Base-by-base conservation (phyloP, 2,797 vertebrate species). In the Scolopax bukidnonensis region DNA sequence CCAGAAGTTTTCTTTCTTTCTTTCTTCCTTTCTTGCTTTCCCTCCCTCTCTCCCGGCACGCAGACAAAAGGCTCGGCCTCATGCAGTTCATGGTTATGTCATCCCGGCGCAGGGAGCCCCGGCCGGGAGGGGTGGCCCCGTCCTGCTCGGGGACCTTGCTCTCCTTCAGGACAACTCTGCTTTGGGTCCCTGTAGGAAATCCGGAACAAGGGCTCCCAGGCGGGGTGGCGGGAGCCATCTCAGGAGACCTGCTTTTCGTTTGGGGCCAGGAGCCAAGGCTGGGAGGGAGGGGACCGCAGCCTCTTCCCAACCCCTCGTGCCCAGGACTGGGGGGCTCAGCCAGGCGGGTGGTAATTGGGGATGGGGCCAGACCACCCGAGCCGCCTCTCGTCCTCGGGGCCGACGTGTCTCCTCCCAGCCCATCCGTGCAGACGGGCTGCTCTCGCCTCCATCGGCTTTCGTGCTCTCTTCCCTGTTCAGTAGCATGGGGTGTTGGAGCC, bases 141-240 rank as follows among this genome's bases (percentile, higher is more conserved):
- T 87, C 76, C 74, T 77, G 80, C 89, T 76, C 3, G 11, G 63
- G 81, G 69, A 87, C 88, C 25, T 63, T 4, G 8, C 40, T 47
- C 67, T 50, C 68, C 82, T 60, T 1, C 5, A 94, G 67, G 84
- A 90, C 78, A 60, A 47, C 65, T 92, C 91, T 59, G 84, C 64
- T 19, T 91, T 94, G 95, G 97, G 97, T 98, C 97, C 87, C 98
- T 84, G 97, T 97, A 98, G 98, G 98, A 98, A 98, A 98, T 98
- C 98, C 97, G 97, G 97, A 98, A 97, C 97, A 97, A 98, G 98
- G 98, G 98, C 98, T 99, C 98, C 98, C 98, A 97, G 91, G 97
- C 96, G 88, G 98, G 97, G 94, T 96, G 95, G 98, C 96, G 95
- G 89, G 80, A 97, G 97, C 97, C 53, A 56, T 98, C 68, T 98